Conservation (phyloP, 2,888 invertebrate genomes). For the Oxyscelio sp. region DNA sequence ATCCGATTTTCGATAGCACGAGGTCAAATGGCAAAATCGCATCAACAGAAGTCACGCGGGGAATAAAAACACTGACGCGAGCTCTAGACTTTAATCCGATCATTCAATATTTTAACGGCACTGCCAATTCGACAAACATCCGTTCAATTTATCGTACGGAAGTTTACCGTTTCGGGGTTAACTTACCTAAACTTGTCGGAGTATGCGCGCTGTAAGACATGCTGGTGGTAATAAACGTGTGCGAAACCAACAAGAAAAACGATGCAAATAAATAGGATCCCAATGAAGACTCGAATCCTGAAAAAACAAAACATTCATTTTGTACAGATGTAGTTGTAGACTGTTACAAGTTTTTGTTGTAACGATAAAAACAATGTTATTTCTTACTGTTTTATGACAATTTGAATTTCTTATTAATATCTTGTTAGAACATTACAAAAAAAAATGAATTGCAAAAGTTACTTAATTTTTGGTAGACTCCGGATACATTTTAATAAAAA, state of each 20-base stretch:
- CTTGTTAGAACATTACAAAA: too few species aligned
- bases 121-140: slow-evolving; percentile 25
- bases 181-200: too few species aligned
- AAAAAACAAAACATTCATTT: slow-evolving; percentile 79
- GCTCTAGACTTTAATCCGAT: neutral
- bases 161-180: too few species aligned
- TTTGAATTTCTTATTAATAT: too few species aligned
- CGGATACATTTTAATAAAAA: too few species aligned
- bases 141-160: too few species aligned
- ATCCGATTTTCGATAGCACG: slow-evolving; percentile 35
- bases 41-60: slow-evolving; percentile 2
- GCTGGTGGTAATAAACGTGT: slow-evolving; percentile 94
- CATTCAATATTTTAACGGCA: slow-evolving; percentile 1
- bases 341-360: too few species aligned
- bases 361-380: too few species aligned
- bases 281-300: slow-evolving; percentile 95
- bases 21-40: neutral
- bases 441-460: too few species aligned
- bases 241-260: slow-evolving; percentile 95
- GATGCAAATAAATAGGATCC: slow-evolving; percentile 94
- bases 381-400: too few species aligned
- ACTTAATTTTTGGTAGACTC: too few species aligned
- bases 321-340: too few species aligned
- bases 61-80: neutral
- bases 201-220: slow-evolving; percentile 94